phyloP scores from a whole-genome alignment of 1,140 invertebrate species.

The Ceratosolen solmsi region DNA sequence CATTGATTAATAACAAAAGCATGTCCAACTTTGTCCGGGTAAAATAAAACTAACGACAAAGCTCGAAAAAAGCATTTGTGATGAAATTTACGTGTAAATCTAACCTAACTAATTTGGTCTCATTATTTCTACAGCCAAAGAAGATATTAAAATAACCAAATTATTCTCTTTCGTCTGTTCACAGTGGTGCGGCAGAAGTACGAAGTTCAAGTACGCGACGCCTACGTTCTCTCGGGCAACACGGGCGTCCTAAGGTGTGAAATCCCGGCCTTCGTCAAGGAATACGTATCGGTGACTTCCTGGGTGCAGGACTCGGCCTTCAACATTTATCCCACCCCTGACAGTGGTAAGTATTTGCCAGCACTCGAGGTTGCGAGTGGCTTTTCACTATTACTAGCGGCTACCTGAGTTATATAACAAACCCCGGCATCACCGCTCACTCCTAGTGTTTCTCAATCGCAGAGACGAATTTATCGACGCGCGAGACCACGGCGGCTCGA shows the following conservation, averaged over 20 bases:
- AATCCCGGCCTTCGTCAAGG: constrained; percentile 89
- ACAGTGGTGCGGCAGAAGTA: constrained; percentile 90
- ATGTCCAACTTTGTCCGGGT: too few relatives aligned
- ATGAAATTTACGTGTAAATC: too few relatives aligned
- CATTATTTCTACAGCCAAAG: too few relatives aligned
- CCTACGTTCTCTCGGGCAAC: constrained; percentile 90
- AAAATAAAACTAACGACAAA: too few relatives aligned
- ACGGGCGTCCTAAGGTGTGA: constrained; percentile 89
- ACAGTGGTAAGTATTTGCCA: constrained; percentile 79
- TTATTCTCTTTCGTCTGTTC: too few relatives aligned
- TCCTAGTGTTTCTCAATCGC: not conserved
- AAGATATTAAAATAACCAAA: too few relatives aligned
- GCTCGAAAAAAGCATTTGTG: too few relatives aligned
- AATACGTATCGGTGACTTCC: constrained; percentile 90
- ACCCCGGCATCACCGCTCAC: not conserved
- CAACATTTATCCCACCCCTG: constrained; percentile 86
- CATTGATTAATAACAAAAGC: too few relatives aligned
- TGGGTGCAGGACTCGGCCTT: constrained; percentile 89
- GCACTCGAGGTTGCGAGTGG: not conserved
- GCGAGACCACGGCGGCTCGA: too few relatives aligned
- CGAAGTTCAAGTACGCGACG: constrained; percentile 90
- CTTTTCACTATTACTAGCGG: constrained; percentile 35
- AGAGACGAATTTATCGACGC: too few relatives aligned
- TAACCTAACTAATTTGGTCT: too few relatives aligned
- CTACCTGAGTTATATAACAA: not conserved